Evolutionary conservation across 2,888 invertebrate species (phyloP).

Genomic region (Ernsta delagoae): DNA sequence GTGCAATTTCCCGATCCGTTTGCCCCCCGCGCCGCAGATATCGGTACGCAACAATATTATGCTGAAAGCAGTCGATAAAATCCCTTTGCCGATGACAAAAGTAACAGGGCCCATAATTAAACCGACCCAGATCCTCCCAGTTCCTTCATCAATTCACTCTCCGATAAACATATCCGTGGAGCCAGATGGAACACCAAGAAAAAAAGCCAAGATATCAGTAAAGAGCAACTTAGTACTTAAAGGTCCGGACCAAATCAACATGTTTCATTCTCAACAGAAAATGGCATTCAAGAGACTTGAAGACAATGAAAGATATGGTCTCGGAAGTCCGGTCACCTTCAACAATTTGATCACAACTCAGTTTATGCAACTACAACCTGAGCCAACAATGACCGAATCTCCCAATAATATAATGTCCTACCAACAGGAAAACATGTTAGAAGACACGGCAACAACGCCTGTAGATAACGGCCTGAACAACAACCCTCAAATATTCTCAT

Average conservation of each 20-base stretch:
- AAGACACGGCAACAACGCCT: constrained; percentile 63
- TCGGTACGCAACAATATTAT: constrained; percentile 70
- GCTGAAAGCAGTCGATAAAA: constrained; percentile 70
- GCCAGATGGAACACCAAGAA: constrained; percentile 67
- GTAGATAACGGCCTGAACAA: constrained; percentile 61
- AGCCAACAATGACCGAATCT: constrained; percentile 68
- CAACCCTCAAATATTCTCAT: constrained; percentile 70
- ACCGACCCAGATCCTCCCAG: constrained; percentile 75
- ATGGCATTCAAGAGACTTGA: constrained; percentile 77
- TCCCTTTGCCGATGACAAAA: constrained; percentile 66
- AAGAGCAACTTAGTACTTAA: constrained; percentile 80
- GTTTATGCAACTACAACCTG: constrained; percentile 76
- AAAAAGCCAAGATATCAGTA: constrained; percentile 81
- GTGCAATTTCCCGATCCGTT: constrained; percentile 73
- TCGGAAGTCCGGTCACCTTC: constrained; percentile 73
- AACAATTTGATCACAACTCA: constrained; percentile 78
- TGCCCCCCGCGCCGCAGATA: constrained; percentile 60
- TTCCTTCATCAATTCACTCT: constrained; percentile 72
- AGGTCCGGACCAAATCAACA: constrained; percentile 78
- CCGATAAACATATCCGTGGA: constrained; percentile 65
- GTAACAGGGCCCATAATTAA: constrained; percentile 74
- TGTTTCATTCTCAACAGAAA: constrained; percentile 80
- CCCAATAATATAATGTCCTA: constrained; percentile 68
- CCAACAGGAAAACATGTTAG: constrained; percentile 65
- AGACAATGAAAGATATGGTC: constrained; percentile 72